Conservation (phyloP, 2,113 vertebrate species). For the Silurus asotus region DNA sequence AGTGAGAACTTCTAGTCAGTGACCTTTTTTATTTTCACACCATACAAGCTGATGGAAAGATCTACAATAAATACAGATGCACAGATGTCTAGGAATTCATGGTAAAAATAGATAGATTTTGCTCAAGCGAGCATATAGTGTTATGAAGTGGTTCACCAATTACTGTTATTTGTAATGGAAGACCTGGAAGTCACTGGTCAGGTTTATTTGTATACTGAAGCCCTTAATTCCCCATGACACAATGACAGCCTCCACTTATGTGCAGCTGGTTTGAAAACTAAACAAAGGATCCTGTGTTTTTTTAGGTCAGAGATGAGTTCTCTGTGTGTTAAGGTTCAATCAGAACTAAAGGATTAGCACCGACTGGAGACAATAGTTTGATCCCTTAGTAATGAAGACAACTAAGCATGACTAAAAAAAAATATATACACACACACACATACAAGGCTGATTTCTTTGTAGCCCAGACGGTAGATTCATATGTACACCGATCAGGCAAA, state of each 20-base stretch:
- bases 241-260: neutral
- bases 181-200: neutral
- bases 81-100: neutral
- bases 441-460: neutral
- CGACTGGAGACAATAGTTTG: slow-evolving; percentile 3
- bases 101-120: neutral
- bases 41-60: slow-evolving; percentile 16
- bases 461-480: neutral
- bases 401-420: neutral
- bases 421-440: neutral
- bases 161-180: slow-evolving; percentile 1
- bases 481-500: too few relatives aligned
- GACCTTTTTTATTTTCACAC: slow-evolving; percentile 42
- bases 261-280: neutral
- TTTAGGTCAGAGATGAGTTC: slow-evolving; percentile 8
- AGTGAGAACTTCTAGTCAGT: slow-evolving; percentile 45
- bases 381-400: neutral
- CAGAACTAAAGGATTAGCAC: neutral
- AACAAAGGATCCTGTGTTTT: slow-evolving; percentile 2
- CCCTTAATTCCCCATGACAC: neutral
- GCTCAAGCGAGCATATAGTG: neutral
- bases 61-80: neutral
- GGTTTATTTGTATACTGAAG: neutral
- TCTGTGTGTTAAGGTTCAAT: slow-evolving; percentile 14
- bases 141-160: neutral